A percentile compares a stretch with the other conserved stretches of the same genome.
phyloP scores from a whole-genome alignment of 1,140 invertebrate species.

The Cyphomyrmex costatus region DNA sequence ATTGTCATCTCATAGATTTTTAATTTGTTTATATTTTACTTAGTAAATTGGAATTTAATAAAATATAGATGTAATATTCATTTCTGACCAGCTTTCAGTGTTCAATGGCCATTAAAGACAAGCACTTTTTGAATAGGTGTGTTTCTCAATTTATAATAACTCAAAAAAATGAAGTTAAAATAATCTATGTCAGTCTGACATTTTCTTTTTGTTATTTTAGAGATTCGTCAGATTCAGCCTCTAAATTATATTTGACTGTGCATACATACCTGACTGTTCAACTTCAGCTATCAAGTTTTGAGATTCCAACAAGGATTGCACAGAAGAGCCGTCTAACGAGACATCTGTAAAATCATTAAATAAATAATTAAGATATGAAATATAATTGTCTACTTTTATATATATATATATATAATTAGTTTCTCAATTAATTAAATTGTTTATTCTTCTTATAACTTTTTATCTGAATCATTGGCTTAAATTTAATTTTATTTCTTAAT shows the following conservation, averaged over 20 bases:
- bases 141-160: background rate
- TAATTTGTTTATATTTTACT: no score
- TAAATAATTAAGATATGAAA: slow-evolving; percentile 1
- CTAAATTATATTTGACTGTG: background rate
- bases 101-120: no score
- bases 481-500: no score
- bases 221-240: background rate
- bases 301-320: slow-evolving; percentile 84
- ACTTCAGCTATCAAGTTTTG: slow-evolving; percentile 83
- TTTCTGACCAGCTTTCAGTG: no score
- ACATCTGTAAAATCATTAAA: slow-evolving; percentile 78
- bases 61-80: no score
- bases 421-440: no score
- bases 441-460: no score
- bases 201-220: background rate
- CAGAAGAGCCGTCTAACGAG: slow-evolving; percentile 83
- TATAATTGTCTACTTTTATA: no score
- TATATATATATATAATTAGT: no score
- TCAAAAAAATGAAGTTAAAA: background rate
- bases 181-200: background rate
- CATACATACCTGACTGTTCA: slow-evolving; percentile 81
- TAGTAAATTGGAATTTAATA: no score
- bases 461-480: no score
- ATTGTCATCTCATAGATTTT: no score
- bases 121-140: background rate